These are phyloP conservation scores for Albula goreensis DNA, from an alignment of 2,113 vertebrate species.

Conservation along the genomic window DNA sequence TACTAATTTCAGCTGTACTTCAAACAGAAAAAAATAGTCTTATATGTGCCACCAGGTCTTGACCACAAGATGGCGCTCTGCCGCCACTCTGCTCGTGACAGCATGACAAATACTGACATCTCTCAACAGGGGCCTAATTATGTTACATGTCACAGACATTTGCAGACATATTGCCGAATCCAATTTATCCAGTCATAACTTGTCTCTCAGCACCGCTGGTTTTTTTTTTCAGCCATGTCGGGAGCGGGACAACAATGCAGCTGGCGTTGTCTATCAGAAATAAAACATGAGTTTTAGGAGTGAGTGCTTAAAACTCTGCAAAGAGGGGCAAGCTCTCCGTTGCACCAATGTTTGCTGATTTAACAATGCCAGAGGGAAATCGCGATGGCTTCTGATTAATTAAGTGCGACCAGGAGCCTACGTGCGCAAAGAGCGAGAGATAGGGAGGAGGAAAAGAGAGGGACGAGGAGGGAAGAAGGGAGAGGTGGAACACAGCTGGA, in stretches of 20 bases:
- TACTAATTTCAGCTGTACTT: not conserved
- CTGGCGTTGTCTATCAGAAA: slow-evolving; percentile 23
- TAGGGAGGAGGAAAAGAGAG: not conserved
- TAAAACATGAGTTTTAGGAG: slow-evolving; percentile 29
- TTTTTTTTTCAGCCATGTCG: slow-evolving; percentile 10
- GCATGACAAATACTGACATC: slow-evolving; percentile 10
- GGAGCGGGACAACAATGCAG: slow-evolving; percentile 8
- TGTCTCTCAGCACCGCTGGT: slow-evolving; percentile 18
- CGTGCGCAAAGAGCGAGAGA: not conserved
- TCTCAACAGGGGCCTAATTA: slow-evolving; percentile 30
- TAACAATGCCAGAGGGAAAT: too few relatives aligned
- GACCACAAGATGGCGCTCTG: slow-evolving; percentile 42
- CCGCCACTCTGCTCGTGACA: slow-evolving; percentile 10
- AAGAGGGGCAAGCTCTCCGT: slow-evolving; percentile 8
- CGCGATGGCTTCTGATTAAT: too few relatives aligned
- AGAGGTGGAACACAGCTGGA: slow-evolving; percentile 12
- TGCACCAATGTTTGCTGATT: not conserved
- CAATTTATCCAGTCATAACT: slow-evolving; percentile 31
- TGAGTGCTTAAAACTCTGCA: not conserved
- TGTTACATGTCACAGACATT: slow-evolving; percentile 34
- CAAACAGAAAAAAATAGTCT: not conserved
- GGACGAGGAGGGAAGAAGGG: slow-evolving; percentile 7
- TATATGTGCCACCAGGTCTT: not conserved
- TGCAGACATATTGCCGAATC: slow-evolving; percentile 29
- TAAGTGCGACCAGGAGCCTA: not conserved